Base-by-base conservation (phyloP, 1,140 invertebrate species). In the Macrotrachela quadricornifera region DNA sequence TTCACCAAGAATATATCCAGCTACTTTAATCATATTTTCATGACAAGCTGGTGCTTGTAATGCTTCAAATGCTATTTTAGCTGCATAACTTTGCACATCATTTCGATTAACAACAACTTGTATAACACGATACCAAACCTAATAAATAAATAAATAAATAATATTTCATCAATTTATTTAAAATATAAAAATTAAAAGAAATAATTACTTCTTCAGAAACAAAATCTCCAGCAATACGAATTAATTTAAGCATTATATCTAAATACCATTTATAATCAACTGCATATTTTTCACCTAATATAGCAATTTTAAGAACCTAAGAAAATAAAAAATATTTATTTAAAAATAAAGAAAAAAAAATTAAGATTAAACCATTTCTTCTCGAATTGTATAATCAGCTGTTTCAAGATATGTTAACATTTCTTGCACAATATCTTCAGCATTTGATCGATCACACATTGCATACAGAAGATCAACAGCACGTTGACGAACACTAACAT, bases 21-120 rank as follows among this genome's bases (percentile, higher is more conserved):
- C 92, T 45, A 99, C 94, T 79, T 99, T 99, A 0, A 99, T 92
- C 92, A 99, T 99, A 69, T 99, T 99, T 74, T 99, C 94, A 71
- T 99, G 94, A 67, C 92, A 99, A 47, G 92, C 90, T 36, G 88
- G 87, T 43, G 90, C 88, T 76, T 95, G 88, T 46, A 97, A 70
- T 56, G 91, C 85, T 78, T 82, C 63, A 50, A 99, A 99, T 9
- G 96, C 91, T 40, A 92, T 97, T 75, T 99, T 99, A 10, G 94
- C 91, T 46, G 94, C 91, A 73, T 99, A 99, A 16, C 90, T 92
- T 56, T 75, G 74, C 0, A 99, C 91, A 73, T 99, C 94, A 67
- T 97, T 91, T 61, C 92, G 77, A 67, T 99, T 99, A 45, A 99
- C 95, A 14, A 99, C 92, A 62, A 99, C 97, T 73, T 99, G 92